Base-by-base conservation (phyloP, 2,888 invertebrate species). In the Aspidiotus rigidus region DNA sequence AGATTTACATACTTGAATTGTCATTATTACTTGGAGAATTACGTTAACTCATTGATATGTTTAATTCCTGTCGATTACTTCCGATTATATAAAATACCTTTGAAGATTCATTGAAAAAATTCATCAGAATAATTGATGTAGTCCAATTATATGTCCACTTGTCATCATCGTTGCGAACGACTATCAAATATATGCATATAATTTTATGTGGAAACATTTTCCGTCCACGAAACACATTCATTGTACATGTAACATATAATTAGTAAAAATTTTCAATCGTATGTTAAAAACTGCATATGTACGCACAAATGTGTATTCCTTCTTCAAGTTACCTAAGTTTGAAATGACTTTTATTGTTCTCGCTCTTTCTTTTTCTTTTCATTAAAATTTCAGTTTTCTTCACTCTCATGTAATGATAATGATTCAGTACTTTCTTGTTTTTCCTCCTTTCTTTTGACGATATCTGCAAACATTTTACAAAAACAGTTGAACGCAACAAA, bases 401-500 rank as follows among this genome's bases (percentile, higher is more conserved):
- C 6, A 49, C 6, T 49, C 6, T 49, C n/a, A 11, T 13, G 10
- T 49, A 13, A 49, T 49, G 49, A 49, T 13, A 49, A 49, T 49
- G n/a, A 13, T 49, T 49, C 10, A 49, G n/a, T n/a, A 28, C 28
- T 28, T 28, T 28, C 28, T 28, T 28, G 28, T 28, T 28, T 28
- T 28, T 28, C 28, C 28, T 28, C 28, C 28, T 5, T 28, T 59
- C n/a, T 49, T 11, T 49, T 49, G 3, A 28, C 3, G 59, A 59
- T 59, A 59, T 28, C 59, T 59, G 59, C 59, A 28, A 59, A 59
- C 59, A 59, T 59, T 56, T 56, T 59, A 59, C 28, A 59, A 59
- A 28, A 17, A 13, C 59, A 59, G 16, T 59, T 59, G 17, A 59
- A 39, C 15, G 16, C 13, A 16, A 39, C 59, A 59, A 28, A 39